Percentiles rank a stretch among this genome's conserved stretches.
These are phyloP conservation scores for Anas flavirostris DNA, from an alignment of 2,797 vertebrate genomes.

Conservation along the genomic window DNA sequence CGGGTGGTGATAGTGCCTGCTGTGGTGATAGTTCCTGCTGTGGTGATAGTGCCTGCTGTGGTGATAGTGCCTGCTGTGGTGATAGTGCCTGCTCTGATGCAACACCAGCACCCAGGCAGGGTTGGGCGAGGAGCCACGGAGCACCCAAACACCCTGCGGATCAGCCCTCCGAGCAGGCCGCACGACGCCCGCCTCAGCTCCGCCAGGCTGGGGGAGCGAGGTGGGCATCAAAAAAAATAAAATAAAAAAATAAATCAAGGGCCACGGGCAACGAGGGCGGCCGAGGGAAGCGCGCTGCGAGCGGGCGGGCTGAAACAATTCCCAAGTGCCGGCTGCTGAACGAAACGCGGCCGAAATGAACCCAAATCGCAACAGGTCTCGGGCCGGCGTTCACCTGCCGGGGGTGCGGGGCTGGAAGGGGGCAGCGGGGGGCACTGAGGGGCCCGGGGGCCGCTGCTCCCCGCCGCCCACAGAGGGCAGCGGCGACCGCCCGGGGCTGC, in stretches of 20 bases:
- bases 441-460: background rate
- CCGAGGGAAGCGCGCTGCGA: background rate
- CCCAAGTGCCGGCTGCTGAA: background rate
- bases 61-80: too few relatives aligned
- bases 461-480: too few relatives aligned
- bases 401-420: too few relatives aligned
- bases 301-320: background rate
- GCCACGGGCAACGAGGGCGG: fast-evolving
- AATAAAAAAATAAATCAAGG: background rate
- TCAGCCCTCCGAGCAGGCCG: background rate
- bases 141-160: background rate
- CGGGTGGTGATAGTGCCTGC: background rate
- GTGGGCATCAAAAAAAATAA: too few relatives aligned
- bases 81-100: background rate
- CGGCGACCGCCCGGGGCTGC: too few relatives aligned
- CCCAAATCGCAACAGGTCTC: conserved; percentile 8
- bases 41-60: too few relatives aligned
- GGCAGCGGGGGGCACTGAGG: background rate
- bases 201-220: background rate
- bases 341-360: background rate
- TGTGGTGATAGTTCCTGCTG: too few relatives aligned
- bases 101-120: background rate
- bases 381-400: background rate
- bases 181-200: too few relatives aligned
- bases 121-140: background rate